Percentiles rank a stretch among this genome's conserved stretches.
These are phyloP conservation scores for Gnathonemus longibarbis DNA, from an alignment of 2,113 vertebrate species.

Conservation along the genomic window DNA sequence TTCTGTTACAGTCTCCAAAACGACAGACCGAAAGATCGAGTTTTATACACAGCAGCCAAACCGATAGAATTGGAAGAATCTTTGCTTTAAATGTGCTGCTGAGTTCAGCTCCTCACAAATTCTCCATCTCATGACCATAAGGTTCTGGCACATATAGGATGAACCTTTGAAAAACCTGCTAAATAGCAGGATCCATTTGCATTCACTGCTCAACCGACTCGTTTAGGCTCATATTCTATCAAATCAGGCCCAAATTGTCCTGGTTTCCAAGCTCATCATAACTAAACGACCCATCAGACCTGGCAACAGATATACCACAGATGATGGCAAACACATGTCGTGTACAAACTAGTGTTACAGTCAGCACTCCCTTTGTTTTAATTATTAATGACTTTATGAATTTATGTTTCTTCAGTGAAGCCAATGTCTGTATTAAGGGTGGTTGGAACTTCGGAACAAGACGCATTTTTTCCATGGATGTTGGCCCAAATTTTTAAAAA, in stretches of 20 bases:
- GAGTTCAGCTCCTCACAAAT: neutral
- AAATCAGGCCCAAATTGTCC: constrained; percentile 47
- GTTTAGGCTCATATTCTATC: neutral
- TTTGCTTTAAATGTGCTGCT: neutral
- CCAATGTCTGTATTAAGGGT: constrained; percentile 51
- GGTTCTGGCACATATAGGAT: neutral
- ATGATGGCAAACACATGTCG: constrained; percentile 54
- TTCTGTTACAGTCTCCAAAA: neutral
- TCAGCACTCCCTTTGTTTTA: constrained; percentile 52
- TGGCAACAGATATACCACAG: constrained; percentile 40
- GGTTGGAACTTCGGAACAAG: constrained; percentile 54
- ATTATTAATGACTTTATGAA: constrained; percentile 50
- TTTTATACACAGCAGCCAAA: neutral
- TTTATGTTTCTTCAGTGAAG: constrained; percentile 48
- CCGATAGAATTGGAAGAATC: neutral
- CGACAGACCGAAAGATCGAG: neutral
- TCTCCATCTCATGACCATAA: neutral
- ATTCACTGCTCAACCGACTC: constrained; percentile 15
- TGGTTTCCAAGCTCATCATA: constrained; percentile 52
- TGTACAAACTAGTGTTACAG: constrained; percentile 52
- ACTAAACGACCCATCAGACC: constrained; percentile 42
- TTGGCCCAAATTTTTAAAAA: constrained; percentile 22
- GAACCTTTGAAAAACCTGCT: neutral
- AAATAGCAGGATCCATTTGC: neutral
- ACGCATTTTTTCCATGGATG: constrained; percentile 33